phyloP scores from a whole-genome alignment of 2,888 invertebrate species.

The Bombylius discolor region DNA sequence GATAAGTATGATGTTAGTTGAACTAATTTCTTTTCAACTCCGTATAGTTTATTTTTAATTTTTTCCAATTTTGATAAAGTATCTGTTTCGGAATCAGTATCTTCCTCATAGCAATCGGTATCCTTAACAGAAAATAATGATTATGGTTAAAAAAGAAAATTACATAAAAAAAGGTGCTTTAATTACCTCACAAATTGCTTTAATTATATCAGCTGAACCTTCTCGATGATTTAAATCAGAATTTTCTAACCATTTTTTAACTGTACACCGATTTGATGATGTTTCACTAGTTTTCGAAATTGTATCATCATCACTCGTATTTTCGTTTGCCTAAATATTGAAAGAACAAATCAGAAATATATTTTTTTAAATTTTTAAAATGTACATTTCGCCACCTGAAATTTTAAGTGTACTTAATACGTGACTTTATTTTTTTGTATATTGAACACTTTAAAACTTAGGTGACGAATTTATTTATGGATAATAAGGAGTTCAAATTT shows the following conservation, averaged over 20 bases:
- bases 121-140: neutral
- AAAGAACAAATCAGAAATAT: neutral
- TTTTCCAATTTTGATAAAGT: neutral
- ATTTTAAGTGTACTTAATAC: neutral
- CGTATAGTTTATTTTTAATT: slow-evolving; percentile 2
- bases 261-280: slow-evolving; percentile 14
- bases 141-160: neutral
- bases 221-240: slow-evolving; percentile 33
- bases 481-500: too few relatives aligned
- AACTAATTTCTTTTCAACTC: neutral
- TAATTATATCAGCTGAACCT: slow-evolving; percentile 29
- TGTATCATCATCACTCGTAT: slow-evolving; percentile 5
- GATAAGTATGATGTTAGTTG: neutral
- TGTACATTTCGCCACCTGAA: too few relatives aligned
- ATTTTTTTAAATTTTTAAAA: too few relatives aligned
- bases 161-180: neutral
- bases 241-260: slow-evolving; percentile 31
- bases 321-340: neutral
- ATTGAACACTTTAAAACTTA: too few relatives aligned
- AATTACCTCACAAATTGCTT: slow-evolving; percentile 29
- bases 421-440: neutral
- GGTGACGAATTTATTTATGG: too few relatives aligned
- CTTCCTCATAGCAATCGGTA: neutral
- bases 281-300: slow-evolving; percentile 1
- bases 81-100: neutral